Base-by-base conservation (phyloP, 1,140 invertebrate genomes). In the Asbolus verrucosus region DNA sequence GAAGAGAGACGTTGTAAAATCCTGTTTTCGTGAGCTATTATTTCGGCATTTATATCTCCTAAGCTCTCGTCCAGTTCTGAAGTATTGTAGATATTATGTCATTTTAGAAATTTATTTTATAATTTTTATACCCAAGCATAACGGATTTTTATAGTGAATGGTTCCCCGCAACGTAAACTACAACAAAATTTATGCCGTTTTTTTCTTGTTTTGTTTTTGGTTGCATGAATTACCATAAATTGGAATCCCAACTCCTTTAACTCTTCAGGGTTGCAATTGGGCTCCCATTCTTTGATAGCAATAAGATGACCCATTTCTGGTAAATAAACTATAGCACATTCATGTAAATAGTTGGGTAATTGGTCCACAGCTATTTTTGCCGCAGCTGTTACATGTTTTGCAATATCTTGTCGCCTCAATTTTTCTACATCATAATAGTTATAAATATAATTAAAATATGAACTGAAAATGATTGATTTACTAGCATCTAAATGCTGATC, bases 241-340 rank as follows among this genome's bases (percentile, higher is more conserved):
- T 90, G 87, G 67, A 93, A 84, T 69, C 87, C 85, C 9, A 87
- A 86, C 54, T 92, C 81, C 46, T 87, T 74, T 24, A 83, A 80
- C 21, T 89, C 82, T 15, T 87, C 82, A 39, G 76, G 80, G 21
- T 77, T 81, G 65, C 84, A 84, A 66, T 85, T 80, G 0, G 83
- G 79, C 30, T 83, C 83, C 86, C 88, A 90, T 50, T 85, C 81
- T 24, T 87, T 88, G 2, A 95, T 85, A 0, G 87, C 88, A 1
- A 95, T 80, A 30, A 94, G 81, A 82, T 92, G 94, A 0, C 93
- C 92, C 68, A 95, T 85, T 83, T 94, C 89, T 3, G 93, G 93
- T 72, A 94, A 84, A 81, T 93, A 95, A 59, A 91, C 81, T 77
- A 94, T 88, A 38, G 86, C 87, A 77, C 92, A 94, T 71, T 88